These are phyloP conservation scores for Drosophila leonis DNA, from an alignment of 2,888 invertebrate genomes.

Conservation along the genomic window DNA sequence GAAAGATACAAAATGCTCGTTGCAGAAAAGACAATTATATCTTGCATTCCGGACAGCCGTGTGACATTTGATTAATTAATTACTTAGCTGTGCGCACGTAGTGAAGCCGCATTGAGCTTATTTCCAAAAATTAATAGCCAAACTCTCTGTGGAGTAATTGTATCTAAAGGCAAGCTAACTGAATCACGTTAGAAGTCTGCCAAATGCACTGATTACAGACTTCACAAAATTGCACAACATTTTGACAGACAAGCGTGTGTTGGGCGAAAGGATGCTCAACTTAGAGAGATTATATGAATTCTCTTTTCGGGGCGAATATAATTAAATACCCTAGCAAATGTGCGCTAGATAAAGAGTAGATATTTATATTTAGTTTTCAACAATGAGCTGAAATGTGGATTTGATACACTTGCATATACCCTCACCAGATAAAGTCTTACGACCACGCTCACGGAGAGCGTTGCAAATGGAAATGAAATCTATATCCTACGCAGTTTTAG, in stretches of 20 bases:
- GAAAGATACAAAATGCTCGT: constrained; percentile 4
- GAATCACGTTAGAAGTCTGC: neutral
- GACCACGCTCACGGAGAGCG: too few relatives aligned
- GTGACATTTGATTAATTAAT: constrained; percentile 19
- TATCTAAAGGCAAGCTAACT: neutral
- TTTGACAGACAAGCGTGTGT: neutral
- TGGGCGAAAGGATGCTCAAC: neutral
- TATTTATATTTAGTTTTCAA: neutral
- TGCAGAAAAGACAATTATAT: constrained; percentile 8
- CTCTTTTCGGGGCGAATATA: too few relatives aligned
- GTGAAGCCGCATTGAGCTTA: neutral
- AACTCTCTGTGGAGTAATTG: constrained; percentile 1
- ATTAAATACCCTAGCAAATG: neutral
- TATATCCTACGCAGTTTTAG: neutral
- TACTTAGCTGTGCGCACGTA: neutral
- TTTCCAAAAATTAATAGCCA: constrained; percentile 14
- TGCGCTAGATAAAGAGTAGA: neutral
- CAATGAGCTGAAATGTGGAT: neutral
- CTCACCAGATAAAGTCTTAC: neutral
- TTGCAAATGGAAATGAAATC: neutral
- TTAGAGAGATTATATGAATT: neutral
- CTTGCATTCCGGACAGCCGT: constrained; percentile 2
- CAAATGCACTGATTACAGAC: constrained; percentile 10
- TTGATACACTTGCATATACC: neutral
- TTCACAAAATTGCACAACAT: neutral